A percentile compares a stretch with the other conserved stretches of the same genome.
Conservation (phyloP, 2,113 vertebrate species). For the Epinephelus cyanopodus region DNA sequence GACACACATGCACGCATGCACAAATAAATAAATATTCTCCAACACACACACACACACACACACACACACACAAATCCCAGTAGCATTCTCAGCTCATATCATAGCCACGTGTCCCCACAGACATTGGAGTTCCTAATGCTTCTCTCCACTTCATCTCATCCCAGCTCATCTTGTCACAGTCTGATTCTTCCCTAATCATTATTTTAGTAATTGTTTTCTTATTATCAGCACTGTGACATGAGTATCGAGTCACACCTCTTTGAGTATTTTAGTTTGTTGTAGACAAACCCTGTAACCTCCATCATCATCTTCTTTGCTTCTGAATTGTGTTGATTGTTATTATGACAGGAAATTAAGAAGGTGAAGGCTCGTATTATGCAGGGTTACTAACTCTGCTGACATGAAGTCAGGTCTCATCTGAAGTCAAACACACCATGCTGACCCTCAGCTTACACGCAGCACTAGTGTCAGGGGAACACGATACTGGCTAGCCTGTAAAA, state of each 20-base stretch:
- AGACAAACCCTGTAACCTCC: neutral
- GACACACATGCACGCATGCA: conserved; percentile 28
- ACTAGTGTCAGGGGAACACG: conserved; percentile 51
- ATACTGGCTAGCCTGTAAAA: conserved; percentile 71
- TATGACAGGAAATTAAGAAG: conserved; percentile 55
- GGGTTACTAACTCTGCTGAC: conserved; percentile 40
- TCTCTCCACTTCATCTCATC: conserved; percentile 46
- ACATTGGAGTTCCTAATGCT: conserved; percentile 54
- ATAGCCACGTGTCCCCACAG: conserved; percentile 42
- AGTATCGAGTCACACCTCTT: neutral
- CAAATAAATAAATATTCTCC: conserved; percentile 49
- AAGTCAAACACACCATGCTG: conserved; percentile 41
- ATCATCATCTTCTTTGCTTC: neutral
- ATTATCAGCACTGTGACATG: conserved; percentile 11
- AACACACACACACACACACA: conserved; percentile 42
- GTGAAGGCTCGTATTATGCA: conserved; percentile 9
- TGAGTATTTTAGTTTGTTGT: neutral
- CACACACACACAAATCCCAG: conserved; percentile 33
- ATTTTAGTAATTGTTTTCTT: conserved; percentile 50
- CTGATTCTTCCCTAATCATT: conserved; percentile 37
- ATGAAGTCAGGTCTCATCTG: conserved; percentile 43
- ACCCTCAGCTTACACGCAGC: conserved; percentile 30
- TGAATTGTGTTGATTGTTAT: conserved; percentile 24
- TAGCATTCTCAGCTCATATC: conserved; percentile 59
- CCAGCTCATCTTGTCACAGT: conserved; percentile 46